Percentiles rank a stretch among this genome's conserved stretches.
Evolutionary conservation across 2,888 invertebrate species (phyloP).

Genomic region (Cybosia mesomella): DNA sequence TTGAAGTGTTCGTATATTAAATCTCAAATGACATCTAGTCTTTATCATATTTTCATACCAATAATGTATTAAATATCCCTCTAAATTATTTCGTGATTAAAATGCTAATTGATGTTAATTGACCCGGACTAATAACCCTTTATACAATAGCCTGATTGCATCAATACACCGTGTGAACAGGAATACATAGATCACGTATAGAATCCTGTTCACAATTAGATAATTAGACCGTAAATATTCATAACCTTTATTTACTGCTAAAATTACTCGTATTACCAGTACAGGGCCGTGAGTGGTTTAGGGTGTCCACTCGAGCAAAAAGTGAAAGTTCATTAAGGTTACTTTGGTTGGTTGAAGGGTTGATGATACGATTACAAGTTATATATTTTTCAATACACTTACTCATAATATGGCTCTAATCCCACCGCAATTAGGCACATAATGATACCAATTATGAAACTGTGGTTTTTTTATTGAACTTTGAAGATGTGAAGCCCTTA

Average conservation of each 20-base stretch:
- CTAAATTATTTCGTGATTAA: neutral
- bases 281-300: neutral
- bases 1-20: too few species aligned
- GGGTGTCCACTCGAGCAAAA: conserved; percentile 15
- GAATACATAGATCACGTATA: neutral
- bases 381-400: neutral
- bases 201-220: neutral
- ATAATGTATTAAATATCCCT: too few species aligned
- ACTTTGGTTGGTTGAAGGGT: conserved; percentile 13
- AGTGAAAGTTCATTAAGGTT: conserved; percentile 14
- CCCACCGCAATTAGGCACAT: too few species aligned
- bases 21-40: too few species aligned
- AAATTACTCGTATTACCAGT: neutral
- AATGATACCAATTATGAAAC: too few species aligned
- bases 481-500: too few species aligned
- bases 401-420: too few species aligned
- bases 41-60: too few species aligned
- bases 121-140: neutral
- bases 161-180: neutral
- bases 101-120: neutral
- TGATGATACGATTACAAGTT: neutral
- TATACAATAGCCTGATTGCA: conserved; percentile 3
- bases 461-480: too few species aligned
- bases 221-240: conserved; percentile 17
- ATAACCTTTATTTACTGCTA: conserved; percentile 2